Conservation (phyloP, 2,113 vertebrate genomes). For the Periophthalmus modestus region DNA sequence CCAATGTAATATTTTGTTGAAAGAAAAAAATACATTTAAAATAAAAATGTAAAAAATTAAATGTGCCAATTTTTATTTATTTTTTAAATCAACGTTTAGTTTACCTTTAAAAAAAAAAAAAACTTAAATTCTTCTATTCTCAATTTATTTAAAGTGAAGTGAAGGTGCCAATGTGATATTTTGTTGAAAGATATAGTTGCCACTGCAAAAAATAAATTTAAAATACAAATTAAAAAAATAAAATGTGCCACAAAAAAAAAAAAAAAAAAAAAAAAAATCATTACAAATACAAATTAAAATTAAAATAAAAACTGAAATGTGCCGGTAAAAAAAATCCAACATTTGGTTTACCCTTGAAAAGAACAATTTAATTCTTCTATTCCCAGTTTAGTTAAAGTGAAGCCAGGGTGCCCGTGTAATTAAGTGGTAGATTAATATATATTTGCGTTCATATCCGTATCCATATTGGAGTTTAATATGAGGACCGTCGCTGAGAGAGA, state of each 20-base stretch:
- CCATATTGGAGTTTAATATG: constrained; percentile 69
- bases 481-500: constrained; percentile 79
- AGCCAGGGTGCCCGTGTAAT: constrained; percentile 77
- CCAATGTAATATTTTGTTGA: no score
- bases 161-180: no score
- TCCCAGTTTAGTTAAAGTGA: constrained; percentile 79
- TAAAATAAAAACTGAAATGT: neutral
- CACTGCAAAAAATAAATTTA: no score
- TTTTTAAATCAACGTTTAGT: no score
- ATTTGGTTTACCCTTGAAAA: constrained; percentile 25
- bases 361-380: constrained; percentile 67
- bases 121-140: no score
- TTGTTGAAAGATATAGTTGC: no score
- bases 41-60: no score
- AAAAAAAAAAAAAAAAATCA: neutral
- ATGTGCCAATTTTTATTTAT: no score
- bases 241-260: neutral
- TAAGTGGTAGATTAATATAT: constrained; percentile 78
- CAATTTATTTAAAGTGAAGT: no score
- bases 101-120: no score
- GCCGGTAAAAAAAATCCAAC: neutral
- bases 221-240: no score
- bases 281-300: neutral
- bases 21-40: no score
- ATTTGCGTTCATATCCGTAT: constrained; percentile 73